phyloP scores from a whole-genome alignment of 2,113 vertebrate genomes.

The Siniperca chuatsi region DNA sequence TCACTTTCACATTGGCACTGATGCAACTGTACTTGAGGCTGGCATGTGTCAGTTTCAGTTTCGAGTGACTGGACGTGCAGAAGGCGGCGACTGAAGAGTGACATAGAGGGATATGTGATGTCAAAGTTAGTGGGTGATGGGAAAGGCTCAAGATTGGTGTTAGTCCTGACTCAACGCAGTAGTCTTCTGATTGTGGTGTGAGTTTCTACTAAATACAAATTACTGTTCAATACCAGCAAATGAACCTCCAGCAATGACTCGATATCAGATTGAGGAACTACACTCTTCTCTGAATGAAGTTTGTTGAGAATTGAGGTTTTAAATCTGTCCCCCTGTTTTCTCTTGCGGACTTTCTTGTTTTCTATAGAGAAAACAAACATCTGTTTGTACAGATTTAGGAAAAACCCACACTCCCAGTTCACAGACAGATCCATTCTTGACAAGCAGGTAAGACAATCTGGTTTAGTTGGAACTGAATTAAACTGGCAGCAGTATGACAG shows the following conservation, averaged over 20 bases:
- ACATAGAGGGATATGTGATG: conserved; percentile 28
- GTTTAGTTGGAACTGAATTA: conserved; percentile 16
- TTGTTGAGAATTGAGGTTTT: conserved; percentile 1
- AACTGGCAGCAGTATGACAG: neutral
- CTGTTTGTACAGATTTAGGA: conserved; percentile 24
- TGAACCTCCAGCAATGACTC: conserved; percentile 21
- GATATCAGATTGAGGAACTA: conserved; percentile 8
- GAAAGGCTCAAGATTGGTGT: neutral
- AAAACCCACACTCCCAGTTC: conserved; percentile 1
- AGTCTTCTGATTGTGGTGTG: neutral
- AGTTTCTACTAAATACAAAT: conserved; percentile 52
- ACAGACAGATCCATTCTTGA: conserved; percentile 16
- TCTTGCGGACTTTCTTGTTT: neutral
- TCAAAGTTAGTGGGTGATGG: neutral
- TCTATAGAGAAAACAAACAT: neutral
- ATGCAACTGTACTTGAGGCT: neutral
- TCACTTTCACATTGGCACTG: conserved; percentile 65
- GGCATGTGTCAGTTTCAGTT: conserved; percentile 52
- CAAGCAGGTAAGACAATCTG: neutral
- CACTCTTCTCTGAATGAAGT: conserved; percentile 31
- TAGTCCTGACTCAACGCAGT: neutral
- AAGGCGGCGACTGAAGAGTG: neutral
- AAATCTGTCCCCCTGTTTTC: neutral
- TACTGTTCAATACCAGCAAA: conserved; percentile 6
- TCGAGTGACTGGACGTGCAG: neutral